A percentile compares a stretch with the other conserved stretches of the same genome.
phyloP scores from a whole-genome alignment of 2,797 vertebrate species.

The Dipus sagitta region DNA sequence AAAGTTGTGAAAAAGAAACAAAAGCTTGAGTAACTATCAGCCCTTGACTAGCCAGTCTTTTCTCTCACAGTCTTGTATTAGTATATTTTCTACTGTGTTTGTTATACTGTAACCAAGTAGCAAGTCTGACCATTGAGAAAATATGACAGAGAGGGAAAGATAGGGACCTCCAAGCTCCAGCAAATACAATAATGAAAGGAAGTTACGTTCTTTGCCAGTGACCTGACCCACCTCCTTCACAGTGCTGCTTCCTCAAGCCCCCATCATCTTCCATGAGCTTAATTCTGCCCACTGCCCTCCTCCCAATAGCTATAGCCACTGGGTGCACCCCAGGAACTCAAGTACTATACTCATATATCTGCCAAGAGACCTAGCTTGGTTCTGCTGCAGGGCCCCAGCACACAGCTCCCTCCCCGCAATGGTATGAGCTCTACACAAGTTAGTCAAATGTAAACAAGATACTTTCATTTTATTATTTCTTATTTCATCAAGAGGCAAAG shows the following conservation, averaged over 20 bases:
- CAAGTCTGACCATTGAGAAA: background rate
- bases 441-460: background rate
- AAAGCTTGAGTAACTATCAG: background rate
- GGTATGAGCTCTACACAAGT: background rate
- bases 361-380: background rate
- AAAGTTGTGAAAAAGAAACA: background rate
- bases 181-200: too few relatives aligned
- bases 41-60: background rate
- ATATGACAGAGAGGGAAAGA: background rate
- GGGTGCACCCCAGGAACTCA: background rate
- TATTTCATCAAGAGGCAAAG: background rate
- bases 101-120: background rate
- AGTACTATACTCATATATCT: background rate
- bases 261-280: background rate
- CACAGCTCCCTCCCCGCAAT: background rate
- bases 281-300: background rate
- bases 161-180: background rate
- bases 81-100: background rate
- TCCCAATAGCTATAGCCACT: background rate
- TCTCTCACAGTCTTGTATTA: background rate
- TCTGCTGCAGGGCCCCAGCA: background rate
- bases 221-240: background rate
- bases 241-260: background rate
- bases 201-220: background rate
- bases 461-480: background rate